A percentile compares a stretch with the other conserved stretches of the same genome.
These are phyloP conservation scores for Panagrolaimus sp. DNA, from an alignment of 1,140 invertebrate genomes.

Conservation along the genomic window DNA sequence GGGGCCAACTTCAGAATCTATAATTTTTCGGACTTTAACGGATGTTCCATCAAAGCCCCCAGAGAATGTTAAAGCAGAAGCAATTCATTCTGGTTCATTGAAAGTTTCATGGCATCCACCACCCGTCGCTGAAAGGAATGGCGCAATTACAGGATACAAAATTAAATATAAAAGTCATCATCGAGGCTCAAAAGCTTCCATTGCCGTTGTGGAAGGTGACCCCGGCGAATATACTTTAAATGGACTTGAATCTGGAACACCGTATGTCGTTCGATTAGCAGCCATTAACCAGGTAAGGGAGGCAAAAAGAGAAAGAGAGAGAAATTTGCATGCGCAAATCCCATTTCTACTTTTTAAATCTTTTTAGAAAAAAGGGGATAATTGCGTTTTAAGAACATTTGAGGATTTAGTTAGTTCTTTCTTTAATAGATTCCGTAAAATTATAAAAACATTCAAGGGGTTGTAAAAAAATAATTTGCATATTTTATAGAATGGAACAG, in stretches of 20 bases:
- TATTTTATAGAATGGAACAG: conserved; percentile 81
- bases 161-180: conserved; percentile 70
- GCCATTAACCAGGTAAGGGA: conserved; percentile 45
- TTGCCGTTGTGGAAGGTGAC: conserved; percentile 60
- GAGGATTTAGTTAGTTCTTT: background rate
- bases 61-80: conserved; percentile 77
- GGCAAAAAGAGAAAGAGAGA: background rate
- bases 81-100: conserved; percentile 71
- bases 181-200: conserved; percentile 60
- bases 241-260: conserved; percentile 75
- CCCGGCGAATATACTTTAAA: conserved; percentile 69
- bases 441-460: background rate
- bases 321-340: background rate
- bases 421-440: no score
- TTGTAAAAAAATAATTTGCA: conserved; percentile 65
- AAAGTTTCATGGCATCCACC: conserved; percentile 83
- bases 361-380: background rate
- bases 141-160: conserved; percentile 88
- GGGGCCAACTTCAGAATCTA: conserved; percentile 44
- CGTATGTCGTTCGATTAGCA: conserved; percentile 64
- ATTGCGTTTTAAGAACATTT: background rate
- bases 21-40: conserved; percentile 72
- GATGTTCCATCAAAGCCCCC: conserved; percentile 77
- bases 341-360: background rate
- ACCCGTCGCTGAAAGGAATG: conserved; percentile 74